Percentiles rank a stretch among this genome's conserved stretches.
Conservation (phyloP, 1,140 invertebrate species). For the Oscheius sp. region DNA sequence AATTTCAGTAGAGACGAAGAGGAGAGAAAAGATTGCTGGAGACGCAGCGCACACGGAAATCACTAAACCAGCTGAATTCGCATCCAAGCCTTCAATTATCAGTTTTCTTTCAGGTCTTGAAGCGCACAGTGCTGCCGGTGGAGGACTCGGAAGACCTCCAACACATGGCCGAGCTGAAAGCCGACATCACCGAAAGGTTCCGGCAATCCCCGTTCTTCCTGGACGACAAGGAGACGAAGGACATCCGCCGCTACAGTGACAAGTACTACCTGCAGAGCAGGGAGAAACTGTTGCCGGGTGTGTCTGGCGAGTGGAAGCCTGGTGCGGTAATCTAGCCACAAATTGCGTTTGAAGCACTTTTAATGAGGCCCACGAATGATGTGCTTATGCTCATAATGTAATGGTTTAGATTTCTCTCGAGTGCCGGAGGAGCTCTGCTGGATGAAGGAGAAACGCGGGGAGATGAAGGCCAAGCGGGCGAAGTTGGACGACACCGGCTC, state of each 20-base stretch:
- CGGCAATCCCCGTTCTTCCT: slow-evolving; percentile 17
- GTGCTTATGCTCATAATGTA: not conserved
- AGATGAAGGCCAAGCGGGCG: not conserved
- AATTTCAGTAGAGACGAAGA: not conserved
- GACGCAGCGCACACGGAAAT: not conserved
- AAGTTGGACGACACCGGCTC: slow-evolving; percentile 13
- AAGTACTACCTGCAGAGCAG: slow-evolving; percentile 11
- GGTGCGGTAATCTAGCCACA: too few species aligned
- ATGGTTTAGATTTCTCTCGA: slow-evolving; percentile 23
- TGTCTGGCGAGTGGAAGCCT: not conserved
- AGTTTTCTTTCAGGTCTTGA: slow-evolving; percentile 6
- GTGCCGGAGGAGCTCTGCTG: slow-evolving; percentile 20
- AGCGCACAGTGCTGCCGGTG: not conserved
- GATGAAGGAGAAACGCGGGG: not conserved
- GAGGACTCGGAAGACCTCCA: slow-evolving; percentile 16
- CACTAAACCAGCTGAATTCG: too few species aligned
- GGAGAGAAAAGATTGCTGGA: not conserved
- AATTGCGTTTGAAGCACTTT: too few species aligned
- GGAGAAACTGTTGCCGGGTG: slow-evolving; percentile 11
- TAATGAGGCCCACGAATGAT: too few species aligned
- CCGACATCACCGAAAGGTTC: slow-evolving; percentile 17
- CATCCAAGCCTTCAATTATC: too few species aligned
- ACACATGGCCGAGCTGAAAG: slow-evolving; percentile 17
- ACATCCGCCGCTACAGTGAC: slow-evolving; percentile 20
- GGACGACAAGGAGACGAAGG: slow-evolving; percentile 12